These are phyloP conservation scores for Phocoena phocoena DNA, from an alignment of 2,113 vertebrate species.

Conservation along the genomic window DNA sequence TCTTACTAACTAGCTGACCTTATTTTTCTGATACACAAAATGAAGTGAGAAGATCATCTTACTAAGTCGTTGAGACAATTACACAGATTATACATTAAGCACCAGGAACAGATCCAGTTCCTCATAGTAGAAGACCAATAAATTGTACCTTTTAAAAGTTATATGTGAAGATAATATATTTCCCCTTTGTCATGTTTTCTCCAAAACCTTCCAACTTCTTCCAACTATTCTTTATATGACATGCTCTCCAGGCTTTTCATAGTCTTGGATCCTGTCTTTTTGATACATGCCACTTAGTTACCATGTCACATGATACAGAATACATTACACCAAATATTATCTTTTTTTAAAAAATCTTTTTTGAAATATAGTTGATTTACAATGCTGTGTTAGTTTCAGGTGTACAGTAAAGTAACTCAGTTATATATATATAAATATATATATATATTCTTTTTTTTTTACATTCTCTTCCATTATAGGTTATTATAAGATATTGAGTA, in stretches of 20 bases:
- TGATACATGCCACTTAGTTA: not conserved
- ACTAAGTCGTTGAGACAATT: not conserved
- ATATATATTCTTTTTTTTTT: not conserved
- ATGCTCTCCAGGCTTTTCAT: not conserved
- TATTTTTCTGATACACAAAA: conserved; percentile 20
- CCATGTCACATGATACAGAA: not conserved
- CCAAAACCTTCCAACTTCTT: not conserved
- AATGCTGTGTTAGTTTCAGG: not conserved
- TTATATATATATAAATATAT: not conserved
- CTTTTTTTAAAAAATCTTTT: not conserved
- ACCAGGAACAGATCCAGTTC: not conserved
- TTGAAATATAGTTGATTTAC: not conserved
- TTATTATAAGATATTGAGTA: not conserved
- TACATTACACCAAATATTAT: not conserved
- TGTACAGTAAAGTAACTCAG: not conserved
- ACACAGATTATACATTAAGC: not conserved
- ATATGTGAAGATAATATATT: not conserved
- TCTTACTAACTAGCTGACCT: not conserved
- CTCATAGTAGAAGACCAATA: not conserved
- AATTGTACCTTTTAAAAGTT: not conserved
- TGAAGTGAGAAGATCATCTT: not conserved
- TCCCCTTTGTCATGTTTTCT: not conserved
- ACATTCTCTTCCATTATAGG: not conserved
- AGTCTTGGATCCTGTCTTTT: not conserved
- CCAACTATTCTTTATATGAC: not conserved